Evolutionary conservation across 1,140 invertebrate genomes (phyloP).

Genomic region (Zophobas morio): DNA sequence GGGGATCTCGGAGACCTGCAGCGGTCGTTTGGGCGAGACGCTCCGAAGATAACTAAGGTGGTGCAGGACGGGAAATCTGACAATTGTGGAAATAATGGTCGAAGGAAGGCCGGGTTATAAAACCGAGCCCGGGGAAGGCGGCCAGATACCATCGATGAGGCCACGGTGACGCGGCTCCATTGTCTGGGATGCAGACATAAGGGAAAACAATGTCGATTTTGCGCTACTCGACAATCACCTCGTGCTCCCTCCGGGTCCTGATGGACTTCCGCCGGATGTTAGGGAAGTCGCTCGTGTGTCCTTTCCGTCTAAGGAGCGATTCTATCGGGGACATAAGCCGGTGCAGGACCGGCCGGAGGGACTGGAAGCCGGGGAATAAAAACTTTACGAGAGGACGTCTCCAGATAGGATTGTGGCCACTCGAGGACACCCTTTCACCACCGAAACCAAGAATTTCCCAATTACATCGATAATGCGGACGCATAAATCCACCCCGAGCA

Average conservation of each 20-base stretch:
- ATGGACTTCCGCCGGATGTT: slow-evolving; percentile 63
- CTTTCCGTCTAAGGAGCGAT: slow-evolving; percentile 55
- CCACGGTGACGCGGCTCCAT: slow-evolving; percentile 29
- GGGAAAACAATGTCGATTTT: slow-evolving; percentile 62
- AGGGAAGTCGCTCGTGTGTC: slow-evolving; percentile 59
- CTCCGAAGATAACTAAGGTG: slow-evolving; percentile 66
- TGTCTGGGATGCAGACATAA: slow-evolving; percentile 55
- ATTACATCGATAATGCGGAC: slow-evolving; percentile 14
- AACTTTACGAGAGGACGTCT: not conserved
- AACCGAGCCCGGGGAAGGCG: slow-evolving; percentile 50
- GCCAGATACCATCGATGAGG: slow-evolving; percentile 63
- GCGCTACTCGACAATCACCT: slow-evolving; percentile 58
- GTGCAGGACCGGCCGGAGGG: not conserved
- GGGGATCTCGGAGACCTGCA: slow-evolving; percentile 62
- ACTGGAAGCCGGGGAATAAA: too few relatives aligned
- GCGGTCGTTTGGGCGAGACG: slow-evolving; percentile 60
- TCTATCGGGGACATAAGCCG: slow-evolving; percentile 10
- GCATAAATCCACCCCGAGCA: slow-evolving; percentile 2
- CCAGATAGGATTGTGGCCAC: not conserved
- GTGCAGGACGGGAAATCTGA: slow-evolving; percentile 62
- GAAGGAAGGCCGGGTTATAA: slow-evolving; percentile 56
- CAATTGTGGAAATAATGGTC: slow-evolving; percentile 65
- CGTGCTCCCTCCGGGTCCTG: slow-evolving; percentile 58
- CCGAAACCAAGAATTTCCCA: not conserved
- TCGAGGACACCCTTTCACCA: not conserved